Conservation (phyloP, 2,888 invertebrate species). For the Agrilus cyanescens region DNA sequence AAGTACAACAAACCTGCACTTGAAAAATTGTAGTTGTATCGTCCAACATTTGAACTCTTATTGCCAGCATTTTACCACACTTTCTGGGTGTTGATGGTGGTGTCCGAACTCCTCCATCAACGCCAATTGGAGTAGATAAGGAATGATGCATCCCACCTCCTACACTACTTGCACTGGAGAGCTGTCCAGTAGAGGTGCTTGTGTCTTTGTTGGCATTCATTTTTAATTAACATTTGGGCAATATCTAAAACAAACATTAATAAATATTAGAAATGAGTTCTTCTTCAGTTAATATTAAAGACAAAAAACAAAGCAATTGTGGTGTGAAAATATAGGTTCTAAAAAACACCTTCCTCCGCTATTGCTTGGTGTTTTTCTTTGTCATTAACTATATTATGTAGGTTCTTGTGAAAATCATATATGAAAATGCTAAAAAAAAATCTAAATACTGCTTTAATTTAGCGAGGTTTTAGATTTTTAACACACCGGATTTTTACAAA, state of each 20-base stretch:
- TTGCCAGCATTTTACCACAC: conserved; percentile 79
- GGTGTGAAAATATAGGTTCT: too few relatives aligned
- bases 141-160: conserved; percentile 62
- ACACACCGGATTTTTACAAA: too few relatives aligned
- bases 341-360: too few relatives aligned
- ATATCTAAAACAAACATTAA: conserved; percentile 11
- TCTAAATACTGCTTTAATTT: too few relatives aligned
- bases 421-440: too few relatives aligned
- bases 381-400: too few relatives aligned
- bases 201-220: conserved; percentile 23
- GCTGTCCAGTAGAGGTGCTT: conserved; percentile 33
- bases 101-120: conserved; percentile 59
- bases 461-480: too few relatives aligned
- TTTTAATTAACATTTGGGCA: conserved; percentile 10
- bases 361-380: too few relatives aligned
- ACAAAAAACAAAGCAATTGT: too few relatives aligned
- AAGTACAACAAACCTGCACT: conserved; percentile 60
- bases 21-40: conserved; percentile 84
- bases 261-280: too few relatives aligned
- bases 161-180: conserved; percentile 31
- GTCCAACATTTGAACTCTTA: conserved; percentile 81
- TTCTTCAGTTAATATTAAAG: too few relatives aligned
- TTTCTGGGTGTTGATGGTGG: conserved; percentile 72
- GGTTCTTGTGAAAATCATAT: too few relatives aligned
- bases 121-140: conserved; percentile 72